phyloP scores from a whole-genome alignment of 2,888 invertebrate genomes.

The Stenoptilia bipunctidactyla region DNA sequence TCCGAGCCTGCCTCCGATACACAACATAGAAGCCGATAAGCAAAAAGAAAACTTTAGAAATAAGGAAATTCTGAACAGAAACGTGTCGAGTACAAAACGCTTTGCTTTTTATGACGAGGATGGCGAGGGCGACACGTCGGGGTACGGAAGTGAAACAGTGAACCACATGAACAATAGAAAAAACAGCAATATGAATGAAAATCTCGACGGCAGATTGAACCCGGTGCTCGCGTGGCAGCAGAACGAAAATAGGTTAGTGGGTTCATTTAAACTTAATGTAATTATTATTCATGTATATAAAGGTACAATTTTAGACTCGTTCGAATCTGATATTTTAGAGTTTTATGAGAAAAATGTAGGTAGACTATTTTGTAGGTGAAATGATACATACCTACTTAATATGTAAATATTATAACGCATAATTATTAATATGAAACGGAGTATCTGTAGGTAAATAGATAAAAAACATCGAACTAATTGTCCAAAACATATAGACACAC shows the following conservation, averaged over 20 bases:
- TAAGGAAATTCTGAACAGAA: constrained; percentile 40
- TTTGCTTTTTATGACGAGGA: constrained; percentile 64
- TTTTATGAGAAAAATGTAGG: too few relatives aligned
- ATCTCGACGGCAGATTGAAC: constrained; percentile 23
- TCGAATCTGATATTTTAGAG: too few relatives aligned
- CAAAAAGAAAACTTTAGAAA: constrained; percentile 37
- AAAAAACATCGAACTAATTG: too few relatives aligned
- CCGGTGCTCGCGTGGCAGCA: constrained; percentile 62
- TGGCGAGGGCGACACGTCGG: constrained; percentile 83
- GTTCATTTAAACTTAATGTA: too few relatives aligned
- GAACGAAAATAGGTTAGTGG: constrained; percentile 27
- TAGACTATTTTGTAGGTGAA: too few relatives aligned
- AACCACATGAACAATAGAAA: constrained; percentile 58
- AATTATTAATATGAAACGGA: too few relatives aligned
- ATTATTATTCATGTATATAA: too few relatives aligned
- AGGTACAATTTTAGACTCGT: too few relatives aligned
- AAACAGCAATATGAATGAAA: constrained; percentile 28
- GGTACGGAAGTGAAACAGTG: constrained; percentile 84
- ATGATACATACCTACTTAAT: too few relatives aligned
- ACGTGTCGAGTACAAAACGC: constrained; percentile 53
- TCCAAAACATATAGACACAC: too few relatives aligned
- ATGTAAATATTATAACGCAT: too few relatives aligned
- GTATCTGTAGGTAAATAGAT: too few relatives aligned
- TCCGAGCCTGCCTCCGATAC: constrained; percentile 79
- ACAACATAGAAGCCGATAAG: constrained; percentile 41